Conservation (phyloP, 2,888 invertebrate species). For the Epinotia bilunana region DNA sequence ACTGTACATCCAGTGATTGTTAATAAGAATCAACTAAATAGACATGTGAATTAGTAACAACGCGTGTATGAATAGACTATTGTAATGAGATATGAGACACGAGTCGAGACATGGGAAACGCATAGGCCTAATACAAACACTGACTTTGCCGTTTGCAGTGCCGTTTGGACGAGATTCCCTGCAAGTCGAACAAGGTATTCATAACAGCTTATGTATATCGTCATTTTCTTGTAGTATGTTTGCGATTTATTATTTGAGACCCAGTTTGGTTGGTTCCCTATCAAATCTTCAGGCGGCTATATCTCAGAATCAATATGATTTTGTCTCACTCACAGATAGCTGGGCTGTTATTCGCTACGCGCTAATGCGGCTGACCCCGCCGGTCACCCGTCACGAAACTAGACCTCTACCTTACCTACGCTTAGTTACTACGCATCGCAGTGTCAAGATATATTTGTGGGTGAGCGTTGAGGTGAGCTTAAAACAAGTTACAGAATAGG, state of each 20-base stretch:
- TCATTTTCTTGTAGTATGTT: too few species aligned
- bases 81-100: slow-evolving; percentile 9
- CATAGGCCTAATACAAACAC: slow-evolving; percentile 2
- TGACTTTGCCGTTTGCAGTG: slow-evolving; percentile 7
- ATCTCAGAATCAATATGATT: not conserved
- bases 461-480: too few species aligned
- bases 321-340: not conserved
- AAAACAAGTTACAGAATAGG: too few species aligned
- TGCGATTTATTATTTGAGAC: not conserved
- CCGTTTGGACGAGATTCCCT: slow-evolving; percentile 14
- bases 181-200: slow-evolving; percentile 10
- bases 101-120: slow-evolving; percentile 20
- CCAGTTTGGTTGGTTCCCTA: not conserved
- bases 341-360: not conserved
- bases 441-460: too few species aligned
- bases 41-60: slow-evolving; percentile 17
- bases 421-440: too few species aligned
- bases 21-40: slow-evolving; percentile 32
- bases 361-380: too few species aligned
- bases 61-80: slow-evolving; percentile 12
- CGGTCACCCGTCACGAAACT: too few species aligned
- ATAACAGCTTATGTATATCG: not conserved
- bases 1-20: slow-evolving; percentile 14
- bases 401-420: too few species aligned
- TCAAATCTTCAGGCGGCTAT: not conserved